These are phyloP conservation scores for Vicugna pacos DNA, from an alignment of 2,113 vertebrate species.

Conservation along the genomic window DNA sequence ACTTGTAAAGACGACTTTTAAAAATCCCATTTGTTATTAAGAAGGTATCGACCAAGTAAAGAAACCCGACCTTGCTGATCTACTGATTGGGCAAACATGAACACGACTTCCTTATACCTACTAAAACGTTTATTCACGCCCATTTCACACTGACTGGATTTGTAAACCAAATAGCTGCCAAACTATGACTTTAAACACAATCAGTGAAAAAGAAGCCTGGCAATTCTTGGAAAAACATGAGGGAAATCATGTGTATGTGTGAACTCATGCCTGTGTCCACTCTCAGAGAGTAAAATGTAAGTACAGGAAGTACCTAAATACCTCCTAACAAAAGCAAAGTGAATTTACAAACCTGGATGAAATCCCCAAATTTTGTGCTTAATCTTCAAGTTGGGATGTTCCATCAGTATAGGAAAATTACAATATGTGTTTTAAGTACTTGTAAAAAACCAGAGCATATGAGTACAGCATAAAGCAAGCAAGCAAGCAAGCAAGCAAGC, in stretches of 20 bases:
- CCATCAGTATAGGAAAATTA: background rate
- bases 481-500: too few species aligned
- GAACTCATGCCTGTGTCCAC: background rate
- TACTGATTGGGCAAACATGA: background rate
- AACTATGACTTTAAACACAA: conserved; percentile 25
- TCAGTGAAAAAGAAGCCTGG: background rate
- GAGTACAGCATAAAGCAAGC: background rate
- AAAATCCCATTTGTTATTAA: conserved; percentile 24
- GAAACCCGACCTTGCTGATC: conserved; percentile 31
- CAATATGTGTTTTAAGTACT: background rate
- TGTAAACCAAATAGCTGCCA: conserved; percentile 15
- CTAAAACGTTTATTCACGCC: background rate
- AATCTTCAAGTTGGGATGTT: background rate
- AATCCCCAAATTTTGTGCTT: background rate
- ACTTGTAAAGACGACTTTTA: background rate
- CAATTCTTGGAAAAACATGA: conserved; percentile 46
- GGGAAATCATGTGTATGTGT: background rate
- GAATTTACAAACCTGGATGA: background rate
- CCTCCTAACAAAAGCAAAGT: conserved; percentile 53
- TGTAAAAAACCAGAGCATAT: conserved; percentile 30
- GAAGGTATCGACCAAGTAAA: background rate
- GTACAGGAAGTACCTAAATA: conserved; percentile 11
- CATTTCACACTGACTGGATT: conserved; percentile 22
- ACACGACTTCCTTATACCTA: background rate
- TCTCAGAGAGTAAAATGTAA: conserved; percentile 55